Conservation (phyloP, 2,113 vertebrate species). For the Leucopsar rothschildi region DNA sequence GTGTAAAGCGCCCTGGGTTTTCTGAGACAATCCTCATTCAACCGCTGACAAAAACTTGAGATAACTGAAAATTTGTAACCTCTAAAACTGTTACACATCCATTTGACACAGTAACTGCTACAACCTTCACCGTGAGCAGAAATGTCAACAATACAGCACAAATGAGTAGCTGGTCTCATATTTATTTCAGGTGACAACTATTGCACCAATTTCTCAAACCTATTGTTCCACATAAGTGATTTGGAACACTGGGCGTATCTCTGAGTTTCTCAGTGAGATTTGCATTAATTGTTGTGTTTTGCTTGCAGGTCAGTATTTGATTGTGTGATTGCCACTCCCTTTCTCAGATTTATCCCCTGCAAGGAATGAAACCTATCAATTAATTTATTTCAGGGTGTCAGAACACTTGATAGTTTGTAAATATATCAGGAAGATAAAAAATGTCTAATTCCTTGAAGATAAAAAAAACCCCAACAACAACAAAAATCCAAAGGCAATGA, state of each 20-base stretch:
- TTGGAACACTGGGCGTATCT: not conserved
- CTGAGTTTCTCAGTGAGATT: not conserved
- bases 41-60: not conserved
- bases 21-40: not conserved
- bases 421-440: not conserved
- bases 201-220: not conserved
- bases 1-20: not conserved
- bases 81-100: not conserved
- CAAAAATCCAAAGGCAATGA: not conserved
- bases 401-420: not conserved
- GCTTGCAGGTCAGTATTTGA: not conserved
- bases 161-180: not conserved
- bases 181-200: not conserved
- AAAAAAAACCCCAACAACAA: not conserved
- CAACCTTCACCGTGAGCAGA: not conserved
- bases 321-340: not conserved
- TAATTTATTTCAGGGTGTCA: not conserved
- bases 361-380: not conserved
- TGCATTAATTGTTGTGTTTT: not conserved
- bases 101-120: not conserved
- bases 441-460: not conserved
- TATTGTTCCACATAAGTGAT: rapidly evolving
- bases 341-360: not conserved
- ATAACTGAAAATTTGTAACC: not conserved
- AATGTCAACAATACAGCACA: not conserved